These are phyloP conservation scores for Fragum sueziense DNA, from an alignment of 2,888 invertebrate species.

Conservation along the genomic window DNA sequence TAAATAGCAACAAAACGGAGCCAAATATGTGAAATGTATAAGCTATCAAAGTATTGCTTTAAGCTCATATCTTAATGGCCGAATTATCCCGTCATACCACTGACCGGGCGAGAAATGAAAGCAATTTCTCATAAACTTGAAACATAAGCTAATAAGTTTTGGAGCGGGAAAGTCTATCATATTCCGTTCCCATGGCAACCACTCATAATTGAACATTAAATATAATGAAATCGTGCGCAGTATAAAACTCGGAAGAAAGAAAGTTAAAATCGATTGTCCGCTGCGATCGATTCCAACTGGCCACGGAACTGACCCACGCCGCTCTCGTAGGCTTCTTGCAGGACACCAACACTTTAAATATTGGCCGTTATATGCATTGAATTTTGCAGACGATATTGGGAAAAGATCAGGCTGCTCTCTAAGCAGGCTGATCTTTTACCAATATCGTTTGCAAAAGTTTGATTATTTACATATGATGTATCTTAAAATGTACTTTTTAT, in stretches of 20 bases:
- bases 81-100: slow-evolving; percentile 1
- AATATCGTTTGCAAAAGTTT: not conserved
- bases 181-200: slow-evolving; percentile 56
- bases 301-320: slow-evolving; percentile 48
- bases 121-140: slow-evolving; percentile 51
- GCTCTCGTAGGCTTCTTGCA: slow-evolving; percentile 1
- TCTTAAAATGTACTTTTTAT: too few relatives aligned
- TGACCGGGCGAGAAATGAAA: slow-evolving; percentile 11
- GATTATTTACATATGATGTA: too few relatives aligned
- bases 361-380: slow-evolving; percentile 4
- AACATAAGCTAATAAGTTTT: slow-evolving; percentile 63
- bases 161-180: slow-evolving; percentile 62
- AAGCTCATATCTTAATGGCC: too few relatives aligned
- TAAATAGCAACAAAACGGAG: too few relatives aligned
- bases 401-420: not conserved
- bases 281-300: slow-evolving; percentile 55
- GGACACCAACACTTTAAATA: slow-evolving; percentile 41
- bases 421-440: slow-evolving; percentile 6
- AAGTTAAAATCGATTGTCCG: slow-evolving; percentile 61
- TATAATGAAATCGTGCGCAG: slow-evolving; percentile 66
- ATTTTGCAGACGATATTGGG: not conserved
- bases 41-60: too few relatives aligned
- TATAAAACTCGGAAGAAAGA: slow-evolving; percentile 58
- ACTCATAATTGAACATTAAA: slow-evolving; percentile 65
- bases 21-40: too few relatives aligned